Base-by-base conservation (phyloP, 2,797 vertebrate genomes). In the Chelon auratus region DNA sequence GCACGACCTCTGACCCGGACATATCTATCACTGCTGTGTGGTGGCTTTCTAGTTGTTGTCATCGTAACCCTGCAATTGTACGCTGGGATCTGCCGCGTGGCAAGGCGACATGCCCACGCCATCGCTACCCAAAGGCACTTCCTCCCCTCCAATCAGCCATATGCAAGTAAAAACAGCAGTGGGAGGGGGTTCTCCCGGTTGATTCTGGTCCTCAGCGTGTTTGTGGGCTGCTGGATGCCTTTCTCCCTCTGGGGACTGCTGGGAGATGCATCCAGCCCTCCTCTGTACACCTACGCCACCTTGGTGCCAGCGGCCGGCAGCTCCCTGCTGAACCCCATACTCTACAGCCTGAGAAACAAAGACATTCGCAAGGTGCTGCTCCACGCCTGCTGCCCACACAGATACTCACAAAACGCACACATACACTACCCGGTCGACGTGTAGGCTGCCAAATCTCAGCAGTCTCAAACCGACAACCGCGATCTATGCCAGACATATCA, bases 101-200 rank as follows among this genome's bases (percentile, higher is more conserved):
- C 96, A 3, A 91, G 95, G 77, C 92, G 96, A 20, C 97, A 99
- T 13, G 96, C 97, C 3, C 97, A 97, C 14, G 97, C 97, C 91
- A 99, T 99, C 1, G 97, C 97, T 13, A 92, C 97, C 4, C 97
- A 99, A 89, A 94, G 96, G 77, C 97, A 98, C 85, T 94, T 97
- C 68, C 92, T 96, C 64, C 93, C 96, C 8, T 82, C 93, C 61
- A 95, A 90, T 45, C 95, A 95, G 87, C 89, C 95, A 61, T 93
- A 91, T 82, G 90, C 92, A 64, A 93, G 85, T 84, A 94, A 88
- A 51, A 88, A 90, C 3, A 91, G 95, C 82, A 94, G 94, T 14
- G 93, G 95, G n/a, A 95, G 95, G 65, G 97, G 97, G 81, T 95
- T 97, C 17, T 95, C 96, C 67, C 95, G 96, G 0, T 72, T 98